Percentiles rank a stretch among this genome's conserved stretches.
These are phyloP conservation scores for Capitulum mitella DNA, from an alignment of 2,888 invertebrate species.

Conservation along the genomic window DNA sequence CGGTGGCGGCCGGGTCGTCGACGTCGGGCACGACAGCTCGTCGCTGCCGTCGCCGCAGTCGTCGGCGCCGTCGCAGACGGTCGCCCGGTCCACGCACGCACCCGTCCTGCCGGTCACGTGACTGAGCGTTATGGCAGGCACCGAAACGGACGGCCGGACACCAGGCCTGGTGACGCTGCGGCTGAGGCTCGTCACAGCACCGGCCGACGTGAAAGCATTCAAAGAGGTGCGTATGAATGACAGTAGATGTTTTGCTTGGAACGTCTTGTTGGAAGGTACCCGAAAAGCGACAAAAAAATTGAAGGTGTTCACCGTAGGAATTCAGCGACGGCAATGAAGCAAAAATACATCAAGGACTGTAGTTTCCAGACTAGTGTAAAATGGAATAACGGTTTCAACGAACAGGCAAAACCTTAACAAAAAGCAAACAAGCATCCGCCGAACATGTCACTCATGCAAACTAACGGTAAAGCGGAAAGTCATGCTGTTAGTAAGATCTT, in stretches of 20 bases:
- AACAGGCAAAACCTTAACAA: too few relatives aligned
- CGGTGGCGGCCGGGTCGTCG: not conserved
- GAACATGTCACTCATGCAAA: too few relatives aligned
- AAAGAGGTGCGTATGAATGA: not conserved
- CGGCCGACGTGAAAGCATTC: not conserved
- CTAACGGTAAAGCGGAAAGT: not conserved
- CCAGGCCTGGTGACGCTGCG: not conserved
- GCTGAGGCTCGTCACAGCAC: not conserved
- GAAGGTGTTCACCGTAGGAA: not conserved
- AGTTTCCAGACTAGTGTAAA: too few relatives aligned
- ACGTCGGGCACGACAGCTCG: not conserved
- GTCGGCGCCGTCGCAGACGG: not conserved
- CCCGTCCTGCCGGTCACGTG: not conserved
- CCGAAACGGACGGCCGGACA: not conserved
- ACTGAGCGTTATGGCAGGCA: not conserved
- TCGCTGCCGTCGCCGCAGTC: slow-evolving; percentile 15
- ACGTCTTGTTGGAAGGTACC: not conserved
- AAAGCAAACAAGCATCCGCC: too few relatives aligned
- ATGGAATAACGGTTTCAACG: too few relatives aligned
- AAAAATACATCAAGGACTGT: too few relatives aligned
- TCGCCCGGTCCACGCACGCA: not conserved
- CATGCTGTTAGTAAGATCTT: too few relatives aligned
- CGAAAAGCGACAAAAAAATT: not conserved
- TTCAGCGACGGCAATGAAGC: too few relatives aligned
- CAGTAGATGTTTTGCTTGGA: not conserved